Evolutionary conservation across 37 sponge, comb jelly and placozoan species (phyloP), one percentile per base, ranked within the genome.

Genomic region (Haliclona indistincta): DNA sequence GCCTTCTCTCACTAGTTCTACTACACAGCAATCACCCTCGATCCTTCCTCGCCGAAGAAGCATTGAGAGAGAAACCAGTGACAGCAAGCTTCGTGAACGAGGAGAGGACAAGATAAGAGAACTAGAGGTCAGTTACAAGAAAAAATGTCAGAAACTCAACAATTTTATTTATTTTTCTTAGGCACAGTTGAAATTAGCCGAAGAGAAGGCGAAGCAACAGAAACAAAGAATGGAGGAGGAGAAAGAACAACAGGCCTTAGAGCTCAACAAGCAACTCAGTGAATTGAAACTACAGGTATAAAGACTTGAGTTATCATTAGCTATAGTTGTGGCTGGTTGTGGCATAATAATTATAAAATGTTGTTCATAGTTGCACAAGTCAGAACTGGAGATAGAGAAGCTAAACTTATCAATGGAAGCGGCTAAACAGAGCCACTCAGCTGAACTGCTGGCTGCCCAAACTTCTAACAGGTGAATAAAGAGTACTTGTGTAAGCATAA

Each of bases 291-390:
- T 52, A 32, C 73, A 86, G 69, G 80, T 86, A 55, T n/a, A n/a
- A n/a, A n/a, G n/a, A n/a, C n/a, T n/a, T n/a, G n/a, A n/a, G n/a
- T n/a, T n/a, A n/a, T n/a, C n/a, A n/a, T n/a, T n/a, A n/a, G n/a
- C n/a, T n/a, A n/a, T n/a, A n/a, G n/a, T n/a, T n/a, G n/a, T n/a
- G n/a, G n/a, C n/a, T n/a, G n/a, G n/a, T n/a, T n/a, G n/a, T n/a
- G n/a, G n/a, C n/a, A n/a, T n/a, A n/a, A n/a, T n/a, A n/a, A n/a
- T n/a, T n/a, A n/a, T n/a, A n/a, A n/a, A n/a, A n/a, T n/a, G n/a
- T n/a, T n/a, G n/a, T n/a, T n/a, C n/a, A n/a, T n/a, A 92, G 93
- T 73, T 81, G 15, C 85, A 83, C 30, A 63, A 53, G 44, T 58
- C 62, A 3, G 84, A 83, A 26, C 28, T 79, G 67, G 93, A 86